Conservation (phyloP, 2,888 invertebrate species). For the Dendrolimus pini region DNA sequence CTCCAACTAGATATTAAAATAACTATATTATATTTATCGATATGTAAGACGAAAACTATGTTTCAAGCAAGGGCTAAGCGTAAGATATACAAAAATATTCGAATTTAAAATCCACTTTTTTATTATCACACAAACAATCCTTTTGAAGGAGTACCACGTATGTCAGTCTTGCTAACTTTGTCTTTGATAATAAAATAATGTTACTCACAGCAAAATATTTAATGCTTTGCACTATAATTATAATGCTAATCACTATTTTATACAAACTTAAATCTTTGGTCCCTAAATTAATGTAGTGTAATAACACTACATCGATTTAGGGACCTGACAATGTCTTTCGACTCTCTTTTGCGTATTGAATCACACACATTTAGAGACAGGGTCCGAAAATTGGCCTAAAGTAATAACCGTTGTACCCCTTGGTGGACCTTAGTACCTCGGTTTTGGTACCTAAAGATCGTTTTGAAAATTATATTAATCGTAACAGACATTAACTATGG, state of each 20-base stretch:
- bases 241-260: neutral
- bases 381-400: no score
- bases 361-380: no score
- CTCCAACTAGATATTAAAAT: neutral
- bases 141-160: conserved; percentile 55
- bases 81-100: conserved; percentile 48
- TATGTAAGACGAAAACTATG: neutral
- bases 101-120: conserved; percentile 42
- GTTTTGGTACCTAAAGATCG: no score
- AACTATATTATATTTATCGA: neutral
- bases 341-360: no score
- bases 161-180: conserved; percentile 69
- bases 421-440: no score
- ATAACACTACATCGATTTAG: no score
- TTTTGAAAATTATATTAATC: no score
- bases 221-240: neutral
- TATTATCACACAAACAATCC: conserved; percentile 54
- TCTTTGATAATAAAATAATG: conserved; percentile 7
- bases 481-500: no score
- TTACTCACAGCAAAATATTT: neutral
- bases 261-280: no score
- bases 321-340: no score
- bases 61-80: conserved; percentile 11
- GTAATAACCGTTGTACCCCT: no score
- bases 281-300: no score